These are phyloP conservation scores for Acestrorhynchus altus DNA, from an alignment of 2,797 vertebrate species.

Conservation along the genomic window DNA sequence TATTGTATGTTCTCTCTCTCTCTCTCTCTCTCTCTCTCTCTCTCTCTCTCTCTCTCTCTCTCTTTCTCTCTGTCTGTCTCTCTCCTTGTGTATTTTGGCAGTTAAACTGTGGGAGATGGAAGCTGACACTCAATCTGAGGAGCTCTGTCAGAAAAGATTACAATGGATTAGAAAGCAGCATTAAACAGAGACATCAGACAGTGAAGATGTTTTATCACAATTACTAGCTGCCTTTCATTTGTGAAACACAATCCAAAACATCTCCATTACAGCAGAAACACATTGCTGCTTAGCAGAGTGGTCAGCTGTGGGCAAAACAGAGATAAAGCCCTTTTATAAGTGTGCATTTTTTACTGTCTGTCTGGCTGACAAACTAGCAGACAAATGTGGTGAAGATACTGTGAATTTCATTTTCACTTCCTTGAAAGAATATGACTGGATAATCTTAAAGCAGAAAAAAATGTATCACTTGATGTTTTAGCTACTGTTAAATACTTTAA, in stretches of 20 bases:
- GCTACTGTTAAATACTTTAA: slow-evolving; percentile 46
- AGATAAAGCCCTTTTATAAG: neutral
- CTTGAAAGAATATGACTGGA: neutral
- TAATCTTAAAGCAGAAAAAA: neutral
- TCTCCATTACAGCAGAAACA: slow-evolving; percentile 13
- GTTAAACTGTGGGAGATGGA: slow-evolving; percentile 36
- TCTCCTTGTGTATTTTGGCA: slow-evolving; percentile 22
- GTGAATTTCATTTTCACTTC: neutral
- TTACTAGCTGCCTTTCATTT: slow-evolving; percentile 28
- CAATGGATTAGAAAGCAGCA: slow-evolving; percentile 33
- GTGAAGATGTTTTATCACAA: slow-evolving; percentile 36
- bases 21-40: neutral
- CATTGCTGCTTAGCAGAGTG: neutral
- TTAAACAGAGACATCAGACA: slow-evolving; percentile 26
- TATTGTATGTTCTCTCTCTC: neutral
- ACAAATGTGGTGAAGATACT: neutral
- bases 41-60: neutral
- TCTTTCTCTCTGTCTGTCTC: neutral
- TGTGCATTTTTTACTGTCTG: neutral
- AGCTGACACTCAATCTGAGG: slow-evolving; percentile 32
- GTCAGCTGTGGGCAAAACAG: slow-evolving; percentile 39
- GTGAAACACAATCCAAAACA: slow-evolving; percentile 13
- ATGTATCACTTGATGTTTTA: no score
- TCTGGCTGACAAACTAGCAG: neutral
- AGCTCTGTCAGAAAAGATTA: slow-evolving; percentile 46